Percentiles rank a stretch among this genome's conserved stretches.
Evolutionary conservation across 2,888 invertebrate genomes (phyloP).

Genomic region (Xylophagus ater): DNA sequence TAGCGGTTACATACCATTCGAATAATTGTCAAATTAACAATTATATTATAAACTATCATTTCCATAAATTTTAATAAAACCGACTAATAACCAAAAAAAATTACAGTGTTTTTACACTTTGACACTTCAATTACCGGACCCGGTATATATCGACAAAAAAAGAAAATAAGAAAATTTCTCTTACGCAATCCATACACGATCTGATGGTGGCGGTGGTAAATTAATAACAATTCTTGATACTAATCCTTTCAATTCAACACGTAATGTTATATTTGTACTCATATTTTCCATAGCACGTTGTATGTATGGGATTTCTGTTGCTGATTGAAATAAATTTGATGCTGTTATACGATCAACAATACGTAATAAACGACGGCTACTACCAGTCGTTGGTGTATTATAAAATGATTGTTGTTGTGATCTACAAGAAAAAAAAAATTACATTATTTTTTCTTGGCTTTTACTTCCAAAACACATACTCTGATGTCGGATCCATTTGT

Average conservation of each 20-base stretch:
- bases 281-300: slow-evolving; percentile 67
- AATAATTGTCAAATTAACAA: no score
- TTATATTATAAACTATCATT: no score
- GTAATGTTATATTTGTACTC: slow-evolving; percentile 57
- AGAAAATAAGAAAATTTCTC: slow-evolving; percentile 13
- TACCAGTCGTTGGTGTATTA: slow-evolving; percentile 29
- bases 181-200: slow-evolving; percentile 66
- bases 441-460: background rate
- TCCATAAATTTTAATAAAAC: no score
- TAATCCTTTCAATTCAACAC: slow-evolving; percentile 56
- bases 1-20: no score
- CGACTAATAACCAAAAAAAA: no score
- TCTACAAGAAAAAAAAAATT: slow-evolving; percentile 9
- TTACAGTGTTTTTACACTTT: no score
- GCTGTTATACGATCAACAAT: slow-evolving; percentile 39
- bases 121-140: no score
- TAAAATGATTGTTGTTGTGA: slow-evolving; percentile 23
- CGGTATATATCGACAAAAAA: slow-evolving; percentile 7
- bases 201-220: slow-evolving; percentile 65
- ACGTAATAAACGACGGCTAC: slow-evolving; percentile 34
- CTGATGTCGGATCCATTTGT: slow-evolving; percentile 20
- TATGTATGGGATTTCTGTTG: slow-evolving; percentile 54
- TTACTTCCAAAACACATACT: slow-evolving; percentile 22
- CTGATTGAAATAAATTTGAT: slow-evolving; percentile 42
- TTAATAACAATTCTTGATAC: slow-evolving; percentile 59